Percentiles rank a stretch among this genome's conserved stretches.
Conservation (phyloP, 2,113 vertebrate genomes). For the Aramus guarauna region DNA sequence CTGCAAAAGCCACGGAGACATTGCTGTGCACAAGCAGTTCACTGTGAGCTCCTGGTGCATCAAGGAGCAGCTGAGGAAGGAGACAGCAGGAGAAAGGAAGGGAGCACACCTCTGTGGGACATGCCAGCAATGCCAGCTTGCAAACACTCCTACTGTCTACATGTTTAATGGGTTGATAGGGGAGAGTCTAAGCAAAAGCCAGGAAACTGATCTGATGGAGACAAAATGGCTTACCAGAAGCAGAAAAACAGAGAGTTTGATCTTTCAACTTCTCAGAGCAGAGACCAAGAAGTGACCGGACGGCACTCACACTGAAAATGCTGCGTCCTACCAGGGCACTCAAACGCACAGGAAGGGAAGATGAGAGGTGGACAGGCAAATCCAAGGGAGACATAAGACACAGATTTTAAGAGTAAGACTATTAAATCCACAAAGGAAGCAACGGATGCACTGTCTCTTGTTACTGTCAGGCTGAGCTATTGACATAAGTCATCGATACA, state of each 20-base stretch:
- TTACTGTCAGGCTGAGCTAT: background rate
- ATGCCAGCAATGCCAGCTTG: background rate
- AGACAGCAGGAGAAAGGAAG: background rate
- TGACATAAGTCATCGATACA: background rate
- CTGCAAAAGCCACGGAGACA: background rate
- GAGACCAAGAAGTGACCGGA: background rate
- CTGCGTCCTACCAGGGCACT: background rate
- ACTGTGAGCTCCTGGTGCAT: background rate
- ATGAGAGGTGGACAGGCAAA: rapidly evolving
- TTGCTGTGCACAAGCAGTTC: background rate
- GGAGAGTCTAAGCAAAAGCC: background rate
- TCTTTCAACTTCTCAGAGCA: background rate
- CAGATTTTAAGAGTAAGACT: background rate
- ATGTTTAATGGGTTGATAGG: background rate
- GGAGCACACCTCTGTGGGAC: background rate
- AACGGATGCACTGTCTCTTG: background rate
- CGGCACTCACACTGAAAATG: background rate
- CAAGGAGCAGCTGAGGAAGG: background rate
- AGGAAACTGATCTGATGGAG: background rate
- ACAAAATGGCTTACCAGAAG: background rate
- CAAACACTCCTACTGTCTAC: background rate
- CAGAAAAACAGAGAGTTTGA: background rate
- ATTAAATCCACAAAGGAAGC: background rate
- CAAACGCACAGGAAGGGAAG: background rate
- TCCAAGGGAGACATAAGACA: background rate